A percentile compares a stretch with the other conserved stretches of the same genome.
These are phyloP conservation scores for Agrotis puta DNA, from an alignment of 2,888 invertebrate species.

Conservation along the genomic window DNA sequence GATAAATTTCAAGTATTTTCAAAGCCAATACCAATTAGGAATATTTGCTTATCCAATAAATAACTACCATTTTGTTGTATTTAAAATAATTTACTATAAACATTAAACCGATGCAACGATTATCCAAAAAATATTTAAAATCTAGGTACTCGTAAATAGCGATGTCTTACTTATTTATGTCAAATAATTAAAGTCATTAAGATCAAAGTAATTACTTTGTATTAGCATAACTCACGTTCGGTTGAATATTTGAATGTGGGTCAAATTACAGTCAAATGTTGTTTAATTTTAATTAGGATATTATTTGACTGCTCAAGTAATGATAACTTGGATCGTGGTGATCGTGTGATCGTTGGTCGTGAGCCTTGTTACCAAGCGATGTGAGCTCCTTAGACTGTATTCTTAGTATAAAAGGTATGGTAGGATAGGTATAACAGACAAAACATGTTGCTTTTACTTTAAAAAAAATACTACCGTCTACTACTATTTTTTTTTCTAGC, in stretches of 20 bases:
- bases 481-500: no score
- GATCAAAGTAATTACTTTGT: constrained; percentile 15
- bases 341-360: no score
- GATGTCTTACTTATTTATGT: constrained; percentile 27
- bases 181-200: constrained; percentile 37
- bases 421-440: no score
- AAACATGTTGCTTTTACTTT: no score
- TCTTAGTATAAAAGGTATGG: no score
- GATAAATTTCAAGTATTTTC: not conserved
- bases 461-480: no score
- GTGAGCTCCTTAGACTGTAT: no score
- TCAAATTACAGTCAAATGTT: constrained; percentile 28
- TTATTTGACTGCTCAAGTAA: not conserved
- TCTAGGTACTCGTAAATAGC: constrained; percentile 11
- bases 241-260: constrained; percentile 19
- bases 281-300: constrained; percentile 21
- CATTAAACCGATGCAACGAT: not conserved
- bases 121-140: constrained; percentile 24
- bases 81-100: not conserved
- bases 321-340: no score
- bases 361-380: not conserved
- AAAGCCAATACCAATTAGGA: not conserved
- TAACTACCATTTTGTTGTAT: not conserved
- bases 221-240: constrained; percentile 36
- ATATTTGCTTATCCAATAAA: not conserved